Evolutionary conservation across 2,888 invertebrate genomes (phyloP).

Genomic region (Drosophila differens): DNA sequence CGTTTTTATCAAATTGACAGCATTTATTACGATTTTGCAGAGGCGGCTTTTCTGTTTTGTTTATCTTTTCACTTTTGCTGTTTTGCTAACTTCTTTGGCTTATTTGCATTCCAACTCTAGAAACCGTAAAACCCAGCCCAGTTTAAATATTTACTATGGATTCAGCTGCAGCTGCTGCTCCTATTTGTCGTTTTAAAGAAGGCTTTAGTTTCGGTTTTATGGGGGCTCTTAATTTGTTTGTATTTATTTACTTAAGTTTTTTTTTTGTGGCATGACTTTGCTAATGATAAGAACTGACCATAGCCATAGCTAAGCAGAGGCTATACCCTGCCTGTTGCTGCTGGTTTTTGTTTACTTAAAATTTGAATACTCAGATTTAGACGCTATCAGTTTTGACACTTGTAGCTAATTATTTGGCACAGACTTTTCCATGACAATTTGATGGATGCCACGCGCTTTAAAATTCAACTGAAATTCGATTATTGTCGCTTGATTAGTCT

Average conservation of each 20-base stretch:
- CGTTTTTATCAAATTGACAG: conserved; percentile 45
- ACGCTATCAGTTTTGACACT: conserved; percentile 42
- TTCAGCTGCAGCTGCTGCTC: conserved; percentile 6
- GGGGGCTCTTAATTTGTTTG: conserved; percentile 6
- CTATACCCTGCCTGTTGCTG: neutral
- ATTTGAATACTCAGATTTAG: neutral
- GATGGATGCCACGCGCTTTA: conserved; percentile 53
- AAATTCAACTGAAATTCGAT: conserved; percentile 6
- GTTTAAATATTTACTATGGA: conserved; percentile 20
- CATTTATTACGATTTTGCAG: conserved; percentile 26
- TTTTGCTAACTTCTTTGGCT: conserved; percentile 17
- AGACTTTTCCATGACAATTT: conserved; percentile 32
- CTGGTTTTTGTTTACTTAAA: conserved; percentile 1
- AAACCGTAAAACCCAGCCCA: conserved; percentile 1
- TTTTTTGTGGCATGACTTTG: conserved; percentile 12
- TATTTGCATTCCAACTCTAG: conserved; percentile 8
- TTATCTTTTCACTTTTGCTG: conserved; percentile 32
- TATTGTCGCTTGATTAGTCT: conserved; percentile 42
- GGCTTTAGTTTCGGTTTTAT: neutral
- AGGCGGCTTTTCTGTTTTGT: conserved; percentile 7
- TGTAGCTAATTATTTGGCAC: conserved; percentile 53
- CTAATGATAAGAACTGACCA: conserved; percentile 39
- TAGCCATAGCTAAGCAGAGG: conserved; percentile 18
- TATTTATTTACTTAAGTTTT: neutral
- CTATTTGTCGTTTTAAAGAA: neutral